phyloP scores from a whole-genome alignment of 1,140 invertebrate genomes.

The Micrasema longulum region DNA sequence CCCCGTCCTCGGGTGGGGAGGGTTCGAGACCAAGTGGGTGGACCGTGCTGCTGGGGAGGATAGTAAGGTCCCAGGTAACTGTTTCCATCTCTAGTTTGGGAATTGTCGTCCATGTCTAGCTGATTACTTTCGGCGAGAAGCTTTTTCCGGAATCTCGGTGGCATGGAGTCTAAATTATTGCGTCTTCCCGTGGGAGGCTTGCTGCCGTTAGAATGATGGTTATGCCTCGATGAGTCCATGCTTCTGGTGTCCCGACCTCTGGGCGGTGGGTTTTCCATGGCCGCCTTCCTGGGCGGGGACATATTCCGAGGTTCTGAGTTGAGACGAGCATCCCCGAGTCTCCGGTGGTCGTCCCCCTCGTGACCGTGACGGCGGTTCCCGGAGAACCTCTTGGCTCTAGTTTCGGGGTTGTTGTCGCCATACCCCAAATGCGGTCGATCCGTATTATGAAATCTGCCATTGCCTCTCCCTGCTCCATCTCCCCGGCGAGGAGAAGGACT shows the following conservation, averaged over 20 bases:
- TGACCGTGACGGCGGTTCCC: conserved; percentile 45
- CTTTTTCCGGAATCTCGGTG: conserved; percentile 67
- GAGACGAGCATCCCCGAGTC: conserved; percentile 62
- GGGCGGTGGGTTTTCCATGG: conserved; percentile 59
- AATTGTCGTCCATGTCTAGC: conserved; percentile 29
- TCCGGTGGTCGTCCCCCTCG: conserved; percentile 25
- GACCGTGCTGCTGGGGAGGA: conserved; percentile 56
- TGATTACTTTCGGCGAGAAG: conserved; percentile 65
- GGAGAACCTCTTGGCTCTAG: conserved; percentile 42
- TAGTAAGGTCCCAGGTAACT: conserved; percentile 40
- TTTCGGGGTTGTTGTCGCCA: conserved; percentile 46
- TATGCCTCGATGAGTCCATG: conserved; percentile 65
- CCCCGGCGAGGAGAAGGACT: conserved; percentile 40
- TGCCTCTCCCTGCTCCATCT: conserved; percentile 11
- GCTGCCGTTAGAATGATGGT: conserved; percentile 59
- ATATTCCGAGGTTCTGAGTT: conserved; percentile 64
- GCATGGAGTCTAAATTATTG: conserved; percentile 66
- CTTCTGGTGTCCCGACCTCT: conserved; percentile 65
- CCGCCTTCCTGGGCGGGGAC: conserved; percentile 58
- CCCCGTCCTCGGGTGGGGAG: conserved; percentile 65
- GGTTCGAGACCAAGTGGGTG: conserved; percentile 64
- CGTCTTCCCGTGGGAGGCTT: conserved; percentile 66
- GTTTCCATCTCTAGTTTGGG: conserved; percentile 39
- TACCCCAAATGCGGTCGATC: conserved; percentile 14
- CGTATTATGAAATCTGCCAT: conserved; percentile 13